phyloP scores from a whole-genome alignment of 1,140 invertebrate species.

The Brachionus plicatilis region DNA sequence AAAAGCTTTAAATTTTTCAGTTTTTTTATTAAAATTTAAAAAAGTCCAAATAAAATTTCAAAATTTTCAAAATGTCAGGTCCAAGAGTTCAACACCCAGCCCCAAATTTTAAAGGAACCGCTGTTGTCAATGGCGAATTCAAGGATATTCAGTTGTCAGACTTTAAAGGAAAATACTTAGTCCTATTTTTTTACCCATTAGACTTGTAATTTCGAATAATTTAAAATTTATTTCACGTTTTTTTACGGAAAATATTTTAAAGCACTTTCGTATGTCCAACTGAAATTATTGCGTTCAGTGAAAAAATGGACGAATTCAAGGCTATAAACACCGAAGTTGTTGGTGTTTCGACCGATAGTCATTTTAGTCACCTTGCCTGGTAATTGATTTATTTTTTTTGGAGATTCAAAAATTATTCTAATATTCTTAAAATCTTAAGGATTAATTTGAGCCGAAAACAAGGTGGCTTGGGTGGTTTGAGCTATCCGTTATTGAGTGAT shows the following conservation, averaged over 20 bases:
- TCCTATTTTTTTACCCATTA: conserved; percentile 91
- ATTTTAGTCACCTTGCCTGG: conserved; percentile 84
- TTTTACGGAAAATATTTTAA: neutral
- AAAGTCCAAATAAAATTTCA: neutral
- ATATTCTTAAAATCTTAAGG: neutral
- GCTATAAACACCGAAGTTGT: conserved; percentile 80
- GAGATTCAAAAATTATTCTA: neutral
- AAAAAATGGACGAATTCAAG: conserved; percentile 77
- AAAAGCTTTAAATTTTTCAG: neutral
- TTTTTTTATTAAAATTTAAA: neutral
- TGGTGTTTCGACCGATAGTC: conserved; percentile 86
- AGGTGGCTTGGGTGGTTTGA: conserved; percentile 81
- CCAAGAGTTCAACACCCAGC: conserved; percentile 58
- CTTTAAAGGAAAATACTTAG: conserved; percentile 87
- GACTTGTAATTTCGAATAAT: conserved; percentile 63
- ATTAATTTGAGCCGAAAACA: conserved; percentile 57
- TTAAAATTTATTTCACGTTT: neutral
- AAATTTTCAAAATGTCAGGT: neutral
- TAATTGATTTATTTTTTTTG: conserved; percentile 42
- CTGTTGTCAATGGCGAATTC: conserved; percentile 86
- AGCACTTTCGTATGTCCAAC: conserved; percentile 88
- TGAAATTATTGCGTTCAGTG: conserved; percentile 89
- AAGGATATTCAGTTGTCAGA: conserved; percentile 78
- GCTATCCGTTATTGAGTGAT: conserved; percentile 85
- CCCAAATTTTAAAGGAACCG: conserved; percentile 70